These are phyloP conservation scores for Charadrius vociferus DNA, from an alignment of 2,113 vertebrate genomes.

Conservation along the genomic window DNA sequence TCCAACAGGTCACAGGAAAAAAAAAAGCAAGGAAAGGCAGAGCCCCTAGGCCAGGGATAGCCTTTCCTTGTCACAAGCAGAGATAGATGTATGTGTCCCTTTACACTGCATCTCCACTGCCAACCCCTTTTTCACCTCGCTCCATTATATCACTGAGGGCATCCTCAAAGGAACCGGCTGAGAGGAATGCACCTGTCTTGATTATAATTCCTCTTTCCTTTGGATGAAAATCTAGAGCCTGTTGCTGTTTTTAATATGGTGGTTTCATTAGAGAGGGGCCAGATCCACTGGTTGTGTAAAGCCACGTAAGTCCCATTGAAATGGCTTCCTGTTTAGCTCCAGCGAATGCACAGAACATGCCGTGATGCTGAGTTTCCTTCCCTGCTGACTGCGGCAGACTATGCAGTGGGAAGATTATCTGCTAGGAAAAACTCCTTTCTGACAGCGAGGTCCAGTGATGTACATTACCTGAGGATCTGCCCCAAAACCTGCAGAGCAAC, in stretches of 20 bases:
- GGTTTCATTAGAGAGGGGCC: neutral
- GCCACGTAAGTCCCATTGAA: neutral
- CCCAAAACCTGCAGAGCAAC: neutral
- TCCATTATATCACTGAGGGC: neutral
- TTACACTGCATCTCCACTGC: neutral
- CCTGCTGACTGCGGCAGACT: neutral
- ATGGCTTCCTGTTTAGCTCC: constrained; percentile 9
- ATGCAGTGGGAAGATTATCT: neutral
- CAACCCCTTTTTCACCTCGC: neutral
- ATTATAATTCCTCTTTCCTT: neutral
- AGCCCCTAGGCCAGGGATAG: neutral
- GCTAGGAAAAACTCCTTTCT: neutral
- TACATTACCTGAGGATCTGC: neutral
- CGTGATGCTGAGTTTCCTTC: neutral
- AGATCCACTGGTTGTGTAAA: neutral
- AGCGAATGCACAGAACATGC: neutral
- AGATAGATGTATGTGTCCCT: accelerated
- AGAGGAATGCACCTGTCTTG: neutral
- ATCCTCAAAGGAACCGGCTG: neutral
- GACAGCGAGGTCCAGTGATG: neutral
- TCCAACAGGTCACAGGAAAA: neutral
- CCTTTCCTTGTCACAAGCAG: neutral
- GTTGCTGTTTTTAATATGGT: neutral
- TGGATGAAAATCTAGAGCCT: neutral
- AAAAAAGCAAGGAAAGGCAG: neutral